Conservation (phyloP, 2,888 invertebrate genomes). For the Eristalis intricaria region DNA sequence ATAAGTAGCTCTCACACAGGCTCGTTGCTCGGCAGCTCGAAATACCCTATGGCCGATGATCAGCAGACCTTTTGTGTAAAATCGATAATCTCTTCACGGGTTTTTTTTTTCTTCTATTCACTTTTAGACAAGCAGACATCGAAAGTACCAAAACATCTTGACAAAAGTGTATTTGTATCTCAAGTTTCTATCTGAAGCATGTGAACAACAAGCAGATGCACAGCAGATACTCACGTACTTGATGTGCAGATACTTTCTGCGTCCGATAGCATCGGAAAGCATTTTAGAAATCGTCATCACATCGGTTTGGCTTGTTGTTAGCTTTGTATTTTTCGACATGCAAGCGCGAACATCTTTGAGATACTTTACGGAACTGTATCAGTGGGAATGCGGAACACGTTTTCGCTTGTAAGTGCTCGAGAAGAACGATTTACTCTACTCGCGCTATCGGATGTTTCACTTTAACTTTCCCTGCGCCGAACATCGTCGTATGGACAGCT, state of each 20-base stretch:
- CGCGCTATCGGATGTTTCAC: neutral
- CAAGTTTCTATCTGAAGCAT: slow-evolving; percentile 3
- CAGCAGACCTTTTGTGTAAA: neutral
- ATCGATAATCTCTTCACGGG: slow-evolving; percentile 3
- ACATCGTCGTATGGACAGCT: neutral
- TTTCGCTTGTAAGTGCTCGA: neutral
- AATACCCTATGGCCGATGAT: neutral
- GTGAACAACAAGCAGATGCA: neutral
- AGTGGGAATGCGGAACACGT: neutral
- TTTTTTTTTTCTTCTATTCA: neutral
- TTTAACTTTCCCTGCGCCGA: neutral
- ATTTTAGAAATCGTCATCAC: neutral
- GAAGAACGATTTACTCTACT: neutral
- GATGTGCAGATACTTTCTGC: neutral
- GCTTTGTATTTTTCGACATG: neutral
- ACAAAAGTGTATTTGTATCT: slow-evolving; percentile 13
- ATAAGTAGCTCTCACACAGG: slow-evolving; percentile 2
- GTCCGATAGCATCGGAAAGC: neutral
- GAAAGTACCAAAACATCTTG: slow-evolving; percentile 5
- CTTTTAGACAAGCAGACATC: neutral
- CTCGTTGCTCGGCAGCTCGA: neutral
- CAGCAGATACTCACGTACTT: neutral
- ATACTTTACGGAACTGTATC: slow-evolving; percentile 1
- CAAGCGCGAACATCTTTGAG: neutral
- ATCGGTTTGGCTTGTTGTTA: neutral